Percentiles rank a stretch among this genome's conserved stretches.
These are phyloP conservation scores for Hypanus sabinus DNA, from an alignment of 2,113 vertebrate species.

Conservation along the genomic window DNA sequence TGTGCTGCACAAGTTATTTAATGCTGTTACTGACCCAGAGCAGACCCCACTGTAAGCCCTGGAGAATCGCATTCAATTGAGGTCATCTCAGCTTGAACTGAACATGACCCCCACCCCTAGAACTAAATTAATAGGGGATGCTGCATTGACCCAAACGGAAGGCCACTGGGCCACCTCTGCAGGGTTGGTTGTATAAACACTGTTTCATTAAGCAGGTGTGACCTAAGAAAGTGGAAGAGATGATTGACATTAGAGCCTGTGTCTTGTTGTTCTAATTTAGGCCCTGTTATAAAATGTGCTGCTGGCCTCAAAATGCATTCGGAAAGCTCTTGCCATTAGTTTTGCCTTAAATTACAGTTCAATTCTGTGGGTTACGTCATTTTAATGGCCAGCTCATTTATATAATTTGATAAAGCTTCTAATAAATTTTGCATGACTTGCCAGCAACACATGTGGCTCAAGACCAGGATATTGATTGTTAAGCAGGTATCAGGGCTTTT, in stretches of 20 bases:
- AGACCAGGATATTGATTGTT: background rate
- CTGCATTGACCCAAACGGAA: slow-evolving; percentile 13
- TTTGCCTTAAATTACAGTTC: background rate
- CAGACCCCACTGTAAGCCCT: slow-evolving; percentile 28
- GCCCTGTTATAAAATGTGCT: background rate
- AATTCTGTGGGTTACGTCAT: background rate
- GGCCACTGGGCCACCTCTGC: background rate
- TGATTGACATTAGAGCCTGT: slow-evolving; percentile 19
- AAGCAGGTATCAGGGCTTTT: background rate
- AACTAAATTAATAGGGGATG: slow-evolving; percentile 28
- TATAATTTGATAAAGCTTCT: slow-evolving; percentile 19
- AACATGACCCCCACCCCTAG: slow-evolving; percentile 3
- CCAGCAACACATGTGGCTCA: background rate
- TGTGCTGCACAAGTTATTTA: slow-evolving; percentile 24
- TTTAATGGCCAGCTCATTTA: background rate
- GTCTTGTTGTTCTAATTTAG: background rate
- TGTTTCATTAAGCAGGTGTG: slow-evolving; percentile 9
- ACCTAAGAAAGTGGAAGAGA: background rate
- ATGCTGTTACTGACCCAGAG: slow-evolving; percentile 19
- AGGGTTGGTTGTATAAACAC: background rate
- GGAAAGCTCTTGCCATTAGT: background rate
- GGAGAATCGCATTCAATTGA: slow-evolving; percentile 23
- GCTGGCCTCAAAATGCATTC: slow-evolving; percentile 22
- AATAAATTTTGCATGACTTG: background rate
- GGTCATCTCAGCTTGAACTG: slow-evolving; percentile 34